Conservation (phyloP, 2,113 vertebrate genomes). For the Mungos mungo region DNA sequence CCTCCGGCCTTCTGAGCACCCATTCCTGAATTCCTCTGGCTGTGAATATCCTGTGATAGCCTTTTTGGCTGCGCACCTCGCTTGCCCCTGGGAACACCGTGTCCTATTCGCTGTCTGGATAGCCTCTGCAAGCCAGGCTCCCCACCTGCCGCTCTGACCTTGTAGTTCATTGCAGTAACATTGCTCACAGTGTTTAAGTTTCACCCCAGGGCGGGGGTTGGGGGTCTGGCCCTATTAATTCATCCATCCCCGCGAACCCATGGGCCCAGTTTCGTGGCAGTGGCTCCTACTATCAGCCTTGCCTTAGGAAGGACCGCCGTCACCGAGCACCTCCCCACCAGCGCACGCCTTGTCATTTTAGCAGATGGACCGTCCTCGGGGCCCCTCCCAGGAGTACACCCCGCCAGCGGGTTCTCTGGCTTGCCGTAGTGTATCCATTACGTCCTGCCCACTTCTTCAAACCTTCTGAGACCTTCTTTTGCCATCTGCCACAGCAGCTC, state of each 20-base stretch:
- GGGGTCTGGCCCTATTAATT: not conserved
- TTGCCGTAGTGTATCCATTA: not conserved
- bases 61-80: not conserved
- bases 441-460: not conserved
- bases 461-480: not conserved
- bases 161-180: not conserved
- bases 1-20: not conserved
- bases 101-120: not conserved
- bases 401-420: not conserved
- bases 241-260: too few species aligned
- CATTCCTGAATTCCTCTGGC: not conserved
- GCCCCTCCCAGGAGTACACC: not conserved
- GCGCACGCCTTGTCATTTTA: not conserved
- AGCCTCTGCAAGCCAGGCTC: not conserved
- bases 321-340: not conserved
- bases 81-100: not conserved
- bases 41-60: not conserved
- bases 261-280: not conserved
- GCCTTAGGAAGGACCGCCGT: not conserved
- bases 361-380: not conserved
- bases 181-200: not conserved
- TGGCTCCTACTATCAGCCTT: not conserved
- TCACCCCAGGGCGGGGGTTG: not conserved
- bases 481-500: not conserved
- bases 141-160: not conserved